Conservation (phyloP, 2,888 invertebrate species). For the Cephus runcator region DNA sequence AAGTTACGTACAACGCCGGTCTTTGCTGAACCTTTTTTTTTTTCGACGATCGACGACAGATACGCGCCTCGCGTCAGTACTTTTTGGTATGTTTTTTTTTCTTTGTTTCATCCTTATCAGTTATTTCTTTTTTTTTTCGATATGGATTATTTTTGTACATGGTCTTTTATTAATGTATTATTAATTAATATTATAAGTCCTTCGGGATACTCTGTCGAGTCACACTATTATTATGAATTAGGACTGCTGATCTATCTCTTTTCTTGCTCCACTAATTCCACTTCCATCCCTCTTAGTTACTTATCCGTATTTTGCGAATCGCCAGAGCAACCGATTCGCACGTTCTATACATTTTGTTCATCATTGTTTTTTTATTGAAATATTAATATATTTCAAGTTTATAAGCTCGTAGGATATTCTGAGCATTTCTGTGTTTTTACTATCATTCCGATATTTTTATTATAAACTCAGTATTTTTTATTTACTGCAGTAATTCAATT, state of each 20-base stretch:
- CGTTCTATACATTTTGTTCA: not conserved
- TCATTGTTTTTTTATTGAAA: not conserved
- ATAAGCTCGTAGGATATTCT: not conserved
- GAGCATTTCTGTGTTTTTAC: not conserved
- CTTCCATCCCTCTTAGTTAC: constrained; percentile 10
- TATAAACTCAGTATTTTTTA: not conserved
- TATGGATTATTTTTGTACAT: not conserved
- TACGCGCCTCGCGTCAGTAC: not conserved
- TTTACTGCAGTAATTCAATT: not conserved
- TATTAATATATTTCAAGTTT: not conserved
- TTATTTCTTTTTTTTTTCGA: constrained; percentile 12
- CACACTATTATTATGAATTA: not conserved
- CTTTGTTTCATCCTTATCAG: constrained; percentile 13
- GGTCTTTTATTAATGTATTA: not conserved
- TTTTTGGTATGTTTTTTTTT: constrained; percentile 14
- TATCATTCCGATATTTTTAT: not conserved
- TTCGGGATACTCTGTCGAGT: not conserved
- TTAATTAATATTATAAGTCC: not conserved
- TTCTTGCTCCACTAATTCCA: constrained; percentile 7
- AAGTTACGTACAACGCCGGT: constrained; percentile 42
- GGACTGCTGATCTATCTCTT: constrained; percentile 6
- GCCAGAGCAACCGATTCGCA: not conserved
- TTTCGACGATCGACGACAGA: constrained; percentile 28
- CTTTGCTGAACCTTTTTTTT: constrained; percentile 27
- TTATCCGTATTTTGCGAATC: not conserved